A percentile compares a stretch with the other conserved stretches of the same genome.
Conservation (phyloP, 2,113 vertebrate genomes). For the Rhabdomys dilectus region DNA sequence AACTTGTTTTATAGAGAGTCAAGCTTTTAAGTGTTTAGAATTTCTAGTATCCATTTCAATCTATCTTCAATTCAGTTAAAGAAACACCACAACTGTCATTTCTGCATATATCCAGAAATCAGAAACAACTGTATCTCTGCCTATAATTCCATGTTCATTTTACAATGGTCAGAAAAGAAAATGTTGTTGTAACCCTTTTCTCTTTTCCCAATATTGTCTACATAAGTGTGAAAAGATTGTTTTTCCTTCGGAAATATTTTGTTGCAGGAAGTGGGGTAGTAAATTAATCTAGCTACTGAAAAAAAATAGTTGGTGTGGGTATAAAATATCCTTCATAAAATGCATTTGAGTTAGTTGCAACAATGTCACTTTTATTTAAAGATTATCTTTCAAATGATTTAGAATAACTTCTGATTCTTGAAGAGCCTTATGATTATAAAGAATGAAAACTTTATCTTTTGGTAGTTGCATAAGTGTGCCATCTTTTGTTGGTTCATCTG, state of each 20-base stretch:
- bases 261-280: background rate
- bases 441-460: background rate
- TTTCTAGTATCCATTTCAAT: background rate
- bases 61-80: background rate
- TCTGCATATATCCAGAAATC: background rate
- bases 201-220: background rate
- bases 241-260: slow-evolving; percentile 19
- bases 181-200: background rate
- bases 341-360: background rate
- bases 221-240: background rate
- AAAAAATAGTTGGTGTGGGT: background rate
- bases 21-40: background rate
- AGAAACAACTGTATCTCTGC: background rate
- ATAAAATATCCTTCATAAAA: slow-evolving; percentile 10
- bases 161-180: background rate
- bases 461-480: background rate
- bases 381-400: slow-evolving; percentile 1
- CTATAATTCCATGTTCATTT: background rate
- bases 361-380: background rate
- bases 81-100: background rate
- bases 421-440: background rate
- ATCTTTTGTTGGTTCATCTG: background rate
- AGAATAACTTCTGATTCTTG: slow-evolving; percentile 4
- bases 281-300: background rate
- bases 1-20: background rate